Evolutionary conservation across 2,888 invertebrate species (phyloP).

Genomic region (Perizoma affinitatum): DNA sequence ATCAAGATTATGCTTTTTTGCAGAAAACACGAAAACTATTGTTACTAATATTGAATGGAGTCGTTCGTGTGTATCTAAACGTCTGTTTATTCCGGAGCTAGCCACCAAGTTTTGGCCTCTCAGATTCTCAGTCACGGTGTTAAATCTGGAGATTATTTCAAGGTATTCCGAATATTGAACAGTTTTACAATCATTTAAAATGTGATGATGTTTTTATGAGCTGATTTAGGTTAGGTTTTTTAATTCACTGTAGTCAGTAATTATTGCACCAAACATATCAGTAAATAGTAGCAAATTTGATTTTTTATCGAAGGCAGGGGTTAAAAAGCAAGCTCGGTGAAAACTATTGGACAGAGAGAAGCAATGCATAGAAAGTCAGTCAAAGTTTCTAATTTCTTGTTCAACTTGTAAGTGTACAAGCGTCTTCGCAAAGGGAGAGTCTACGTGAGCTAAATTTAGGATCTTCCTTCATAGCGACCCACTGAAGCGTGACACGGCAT

Average conservation of each 20-base stretch:
- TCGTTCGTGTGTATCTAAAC: constrained; percentile 66
- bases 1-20: constrained; percentile 35
- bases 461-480: constrained; percentile 52
- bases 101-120: constrained; percentile 52
- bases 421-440: constrained; percentile 14
- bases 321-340: too few relatives aligned
- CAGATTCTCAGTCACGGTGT: constrained; percentile 54
- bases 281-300: too few relatives aligned
- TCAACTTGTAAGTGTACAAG: neutral
- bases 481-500: constrained; percentile 67
- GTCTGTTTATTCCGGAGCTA: constrained; percentile 58
- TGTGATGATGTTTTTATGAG: neutral
- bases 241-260: too few relatives aligned
- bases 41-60: constrained; percentile 50
- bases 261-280: too few relatives aligned
- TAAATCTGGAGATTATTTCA: constrained; percentile 45
- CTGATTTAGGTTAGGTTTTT: too few relatives aligned
- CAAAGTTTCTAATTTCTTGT: too few relatives aligned
- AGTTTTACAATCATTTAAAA: neutral
- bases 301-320: too few relatives aligned
- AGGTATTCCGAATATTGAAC: constrained; percentile 35
- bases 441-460: constrained; percentile 67
- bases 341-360: too few relatives aligned
- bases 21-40: constrained; percentile 50
- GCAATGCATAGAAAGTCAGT: too few relatives aligned